Evolutionary conservation across 2,888 invertebrate species (phyloP).

Genomic region (Philonicus albiceps): DNA sequence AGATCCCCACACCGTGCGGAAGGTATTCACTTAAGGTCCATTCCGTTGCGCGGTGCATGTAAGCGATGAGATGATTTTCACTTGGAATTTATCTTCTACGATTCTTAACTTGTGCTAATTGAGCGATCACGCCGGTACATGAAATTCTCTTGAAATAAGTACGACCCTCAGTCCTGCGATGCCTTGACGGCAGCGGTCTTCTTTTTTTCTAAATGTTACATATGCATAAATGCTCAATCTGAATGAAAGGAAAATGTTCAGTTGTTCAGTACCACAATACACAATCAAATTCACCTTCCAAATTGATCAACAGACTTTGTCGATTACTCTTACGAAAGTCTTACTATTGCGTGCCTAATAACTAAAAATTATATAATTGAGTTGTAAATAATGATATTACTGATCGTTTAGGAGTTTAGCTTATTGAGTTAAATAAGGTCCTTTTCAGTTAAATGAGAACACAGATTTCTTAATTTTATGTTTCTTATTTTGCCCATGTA

Average conservation of each 20-base stretch:
- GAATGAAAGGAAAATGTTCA: neutral
- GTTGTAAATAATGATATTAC: neutral
- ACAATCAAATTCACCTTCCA: neutral
- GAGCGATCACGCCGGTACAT: conserved; percentile 15
- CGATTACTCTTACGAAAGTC: neutral
- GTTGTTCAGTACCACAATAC: neutral
- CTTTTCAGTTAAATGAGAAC: neutral
- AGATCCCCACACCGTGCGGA: neutral
- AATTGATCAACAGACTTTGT: neutral
- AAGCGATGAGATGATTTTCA: conserved; percentile 1
- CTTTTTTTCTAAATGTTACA: neutral
- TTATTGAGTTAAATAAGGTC: neutral
- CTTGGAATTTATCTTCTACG: neutral
- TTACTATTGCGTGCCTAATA: too few relatives aligned
- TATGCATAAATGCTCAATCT: neutral
- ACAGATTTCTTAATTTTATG: neutral
- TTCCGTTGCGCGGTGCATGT: neutral
- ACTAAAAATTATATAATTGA: too few relatives aligned
- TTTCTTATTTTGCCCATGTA: neutral
- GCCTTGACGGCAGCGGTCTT: neutral
- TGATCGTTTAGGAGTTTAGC: neutral
- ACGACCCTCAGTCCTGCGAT: neutral
- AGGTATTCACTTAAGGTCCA: conserved; percentile 11
- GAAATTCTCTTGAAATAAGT: conserved; percentile 17
- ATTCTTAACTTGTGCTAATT: conserved; percentile 24